phyloP scores from a whole-genome alignment of 2,113 vertebrate species.

The Hippocampus zosterae region DNA sequence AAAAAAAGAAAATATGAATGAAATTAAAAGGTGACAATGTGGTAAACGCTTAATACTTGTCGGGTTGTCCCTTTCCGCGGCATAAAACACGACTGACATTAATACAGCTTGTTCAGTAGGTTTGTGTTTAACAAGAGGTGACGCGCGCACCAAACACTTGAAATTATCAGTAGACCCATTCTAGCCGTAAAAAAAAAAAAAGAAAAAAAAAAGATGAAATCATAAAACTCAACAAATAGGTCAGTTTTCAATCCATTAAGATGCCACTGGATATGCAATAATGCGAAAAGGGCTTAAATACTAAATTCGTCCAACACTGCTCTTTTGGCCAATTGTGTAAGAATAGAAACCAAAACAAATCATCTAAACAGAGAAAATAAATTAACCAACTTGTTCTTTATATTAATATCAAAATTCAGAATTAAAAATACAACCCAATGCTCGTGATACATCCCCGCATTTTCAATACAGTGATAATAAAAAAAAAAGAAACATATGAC shows the following conservation, averaged over 20 bases:
- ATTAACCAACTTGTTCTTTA: constrained; percentile 82
- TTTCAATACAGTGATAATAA: constrained; percentile 70
- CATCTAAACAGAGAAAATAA: constrained; percentile 70
- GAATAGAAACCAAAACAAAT: constrained; percentile 29
- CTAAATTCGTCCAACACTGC: constrained; percentile 72
- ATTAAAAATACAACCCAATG: constrained; percentile 65
- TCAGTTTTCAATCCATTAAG: constrained; percentile 52
- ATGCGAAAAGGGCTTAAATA: constrained; percentile 75
- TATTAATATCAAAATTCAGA: constrained; percentile 79
- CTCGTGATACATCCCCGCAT: constrained; percentile 60
- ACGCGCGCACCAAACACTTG: constrained; percentile 45
- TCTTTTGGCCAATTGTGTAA: constrained; percentile 59
- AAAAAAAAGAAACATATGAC: constrained; percentile 31
- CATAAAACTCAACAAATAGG: constrained; percentile 47
- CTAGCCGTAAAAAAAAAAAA: constrained; percentile 14
- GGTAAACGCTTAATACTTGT: constrained; percentile 62
- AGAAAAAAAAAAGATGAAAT: neutral
- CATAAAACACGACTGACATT: constrained; percentile 7
- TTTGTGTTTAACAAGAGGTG: constrained; percentile 32
- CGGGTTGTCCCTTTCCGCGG: constrained; percentile 31
- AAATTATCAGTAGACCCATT: constrained; percentile 53
- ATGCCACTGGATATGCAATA: constrained; percentile 54
- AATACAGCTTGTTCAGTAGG: constrained; percentile 23
- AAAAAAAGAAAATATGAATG: constrained; percentile 50
- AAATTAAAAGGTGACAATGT: constrained; percentile 65